These are phyloP conservation scores for Sceloporus tristichus DNA, from an alignment of 2,113 vertebrate genomes.

Conservation along the genomic window DNA sequence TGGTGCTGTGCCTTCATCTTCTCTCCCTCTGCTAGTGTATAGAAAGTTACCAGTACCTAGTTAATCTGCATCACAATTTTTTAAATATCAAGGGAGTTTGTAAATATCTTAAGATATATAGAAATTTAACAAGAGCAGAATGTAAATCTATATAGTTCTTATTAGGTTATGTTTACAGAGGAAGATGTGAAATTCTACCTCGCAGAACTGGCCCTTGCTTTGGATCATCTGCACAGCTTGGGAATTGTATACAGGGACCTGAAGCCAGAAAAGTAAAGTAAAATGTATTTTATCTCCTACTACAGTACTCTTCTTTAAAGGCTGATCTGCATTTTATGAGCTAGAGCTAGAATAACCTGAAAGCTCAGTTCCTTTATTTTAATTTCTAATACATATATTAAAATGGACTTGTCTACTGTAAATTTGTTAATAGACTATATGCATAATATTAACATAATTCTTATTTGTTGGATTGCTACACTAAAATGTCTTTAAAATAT, in stretches of 20 bases:
- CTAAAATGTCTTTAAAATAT: conserved; percentile 63
- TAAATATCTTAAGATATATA: conserved; percentile 26
- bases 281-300: conserved; percentile 75
- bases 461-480: conserved; percentile 2
- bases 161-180: conserved; percentile 99
- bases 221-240: conserved; percentile 98
- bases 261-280: conserved; percentile 98
- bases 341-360: conserved; percentile 17
- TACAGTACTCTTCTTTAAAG: conserved; percentile 64
- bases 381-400: conserved; percentile 27
- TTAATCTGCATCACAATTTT: not conserved
- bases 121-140: conserved; percentile 84
- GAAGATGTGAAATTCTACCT: conserved; percentile 99
- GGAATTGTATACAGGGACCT: conserved; percentile 99
- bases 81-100: conserved; percentile 37
- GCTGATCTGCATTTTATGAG: conserved; percentile 45
- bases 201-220: conserved; percentile 98
- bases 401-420: conserved; percentile 20
- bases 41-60: not conserved
- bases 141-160: conserved; percentile 97
- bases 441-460: conserved; percentile 8
- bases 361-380: conserved; percentile 7
- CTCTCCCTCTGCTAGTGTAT: not conserved
- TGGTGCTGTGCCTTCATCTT: too few relatives aligned
- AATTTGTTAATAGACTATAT: conserved; percentile 13